These are phyloP conservation scores for Lacanobia wlatinum DNA, from an alignment of 2,888 invertebrate species.

Conservation along the genomic window DNA sequence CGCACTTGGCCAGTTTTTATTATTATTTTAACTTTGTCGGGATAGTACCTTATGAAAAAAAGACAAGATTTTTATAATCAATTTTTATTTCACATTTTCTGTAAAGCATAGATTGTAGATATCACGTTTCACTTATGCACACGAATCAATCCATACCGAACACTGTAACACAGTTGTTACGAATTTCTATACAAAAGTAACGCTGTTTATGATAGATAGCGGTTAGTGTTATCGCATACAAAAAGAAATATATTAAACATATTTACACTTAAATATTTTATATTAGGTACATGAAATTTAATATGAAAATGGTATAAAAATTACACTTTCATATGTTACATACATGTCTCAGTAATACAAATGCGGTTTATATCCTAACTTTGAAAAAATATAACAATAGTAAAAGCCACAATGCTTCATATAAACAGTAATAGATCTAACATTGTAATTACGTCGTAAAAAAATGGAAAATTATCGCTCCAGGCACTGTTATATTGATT, in stretches of 20 bases:
- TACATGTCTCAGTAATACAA: constrained; percentile 88
- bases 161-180: constrained; percentile 84
- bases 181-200: constrained; percentile 88
- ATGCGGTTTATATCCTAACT: constrained; percentile 86
- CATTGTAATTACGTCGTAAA: constrained; percentile 81
- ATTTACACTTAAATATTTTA: constrained; percentile 89
- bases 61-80: constrained; percentile 79
- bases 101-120: constrained; percentile 91
- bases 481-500: constrained; percentile 85
- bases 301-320: constrained; percentile 91
- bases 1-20: no score
- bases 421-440: constrained; percentile 83
- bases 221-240: constrained; percentile 89
- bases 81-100: constrained; percentile 90
- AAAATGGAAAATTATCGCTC: constrained; percentile 82
- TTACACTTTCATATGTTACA: constrained; percentile 89
- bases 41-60: constrained; percentile 36
- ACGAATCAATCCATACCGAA: constrained; percentile 88
- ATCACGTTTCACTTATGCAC: constrained; percentile 90
- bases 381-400: constrained; percentile 90
- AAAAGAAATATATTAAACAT: constrained; percentile 87
- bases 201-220: constrained; percentile 85
- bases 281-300: constrained; percentile 89
- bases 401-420: constrained; percentile 87
- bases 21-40: background rate